These are phyloP conservation scores for Tenthredo scrophulariae DNA, from an alignment of 2,888 invertebrate species.

Conservation along the genomic window DNA sequence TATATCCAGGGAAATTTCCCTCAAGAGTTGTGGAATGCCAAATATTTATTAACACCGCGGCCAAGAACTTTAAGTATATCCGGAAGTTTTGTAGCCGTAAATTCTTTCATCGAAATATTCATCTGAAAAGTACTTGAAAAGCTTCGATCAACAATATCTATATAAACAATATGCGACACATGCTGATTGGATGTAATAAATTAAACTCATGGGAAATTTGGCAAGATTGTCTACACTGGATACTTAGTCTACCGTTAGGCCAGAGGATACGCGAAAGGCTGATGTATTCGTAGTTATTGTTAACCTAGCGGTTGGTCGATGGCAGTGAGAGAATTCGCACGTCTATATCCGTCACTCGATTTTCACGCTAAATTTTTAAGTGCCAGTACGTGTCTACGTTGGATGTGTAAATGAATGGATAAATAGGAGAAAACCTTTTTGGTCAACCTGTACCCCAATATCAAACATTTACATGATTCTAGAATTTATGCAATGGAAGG, in stretches of 20 bases:
- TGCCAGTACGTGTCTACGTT: background rate
- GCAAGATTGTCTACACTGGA: background rate
- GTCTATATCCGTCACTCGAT: background rate
- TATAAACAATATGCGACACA: background rate
- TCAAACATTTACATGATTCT: slow-evolving; percentile 22
- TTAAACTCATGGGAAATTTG: background rate
- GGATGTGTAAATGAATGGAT: slow-evolving; percentile 19
- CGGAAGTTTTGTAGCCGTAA: background rate
- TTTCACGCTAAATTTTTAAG: background rate
- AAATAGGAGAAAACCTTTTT: background rate
- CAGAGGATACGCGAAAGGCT: background rate
- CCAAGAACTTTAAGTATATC: background rate
- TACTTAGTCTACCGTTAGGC: background rate
- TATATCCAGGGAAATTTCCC: background rate
- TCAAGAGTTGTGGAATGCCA: background rate
- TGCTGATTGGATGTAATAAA: background rate
- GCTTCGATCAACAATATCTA: background rate
- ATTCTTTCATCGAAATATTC: background rate
- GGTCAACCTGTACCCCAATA: background rate
- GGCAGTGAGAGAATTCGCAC: background rate
- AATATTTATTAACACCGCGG: background rate
- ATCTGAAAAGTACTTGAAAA: background rate
- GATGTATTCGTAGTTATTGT: background rate
- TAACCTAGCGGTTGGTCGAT: background rate
- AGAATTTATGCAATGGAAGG: slow-evolving; percentile 13